phyloP scores from a whole-genome alignment of 1,140 invertebrate genomes.

The Rhynchophorus ferrugineus region DNA sequence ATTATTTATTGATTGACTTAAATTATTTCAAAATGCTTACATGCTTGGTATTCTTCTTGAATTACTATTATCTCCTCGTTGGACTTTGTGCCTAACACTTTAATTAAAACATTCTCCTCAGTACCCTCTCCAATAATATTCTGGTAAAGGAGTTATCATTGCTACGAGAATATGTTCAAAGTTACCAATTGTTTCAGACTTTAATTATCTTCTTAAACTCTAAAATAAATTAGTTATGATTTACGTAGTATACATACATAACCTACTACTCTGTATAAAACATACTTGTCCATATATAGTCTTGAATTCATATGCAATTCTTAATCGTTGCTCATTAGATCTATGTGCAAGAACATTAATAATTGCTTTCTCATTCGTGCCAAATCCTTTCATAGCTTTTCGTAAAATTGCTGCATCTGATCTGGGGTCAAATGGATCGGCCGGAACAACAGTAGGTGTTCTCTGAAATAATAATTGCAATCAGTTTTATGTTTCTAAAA shows the following conservation, averaged over 20 bases:
- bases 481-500: no score
- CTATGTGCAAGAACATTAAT: constrained; percentile 66
- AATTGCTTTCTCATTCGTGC: constrained; percentile 76
- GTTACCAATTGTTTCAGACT: constrained; percentile 83
- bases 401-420: constrained; percentile 66
- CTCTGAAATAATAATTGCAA: no score
- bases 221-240: no score
- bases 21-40: no score
- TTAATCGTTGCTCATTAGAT: constrained; percentile 62
- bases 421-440: constrained; percentile 61
- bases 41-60: constrained; percentile 66
- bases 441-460: constrained; percentile 57
- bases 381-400: constrained; percentile 77
- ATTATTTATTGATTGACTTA: no score
- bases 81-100: constrained; percentile 80
- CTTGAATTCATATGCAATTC: constrained; percentile 71
- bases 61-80: constrained; percentile 81
- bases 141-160: constrained; percentile 78
- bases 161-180: constrained; percentile 83
- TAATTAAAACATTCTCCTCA: constrained; percentile 79
- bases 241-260: no score
- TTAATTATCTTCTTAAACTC: constrained; percentile 84
- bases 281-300: constrained; percentile 75
- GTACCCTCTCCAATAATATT: constrained; percentile 83
- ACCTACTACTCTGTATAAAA: no score